Base-by-base conservation (phyloP, 2,888 invertebrate species). In the Polyommatus iphigenia region DNA sequence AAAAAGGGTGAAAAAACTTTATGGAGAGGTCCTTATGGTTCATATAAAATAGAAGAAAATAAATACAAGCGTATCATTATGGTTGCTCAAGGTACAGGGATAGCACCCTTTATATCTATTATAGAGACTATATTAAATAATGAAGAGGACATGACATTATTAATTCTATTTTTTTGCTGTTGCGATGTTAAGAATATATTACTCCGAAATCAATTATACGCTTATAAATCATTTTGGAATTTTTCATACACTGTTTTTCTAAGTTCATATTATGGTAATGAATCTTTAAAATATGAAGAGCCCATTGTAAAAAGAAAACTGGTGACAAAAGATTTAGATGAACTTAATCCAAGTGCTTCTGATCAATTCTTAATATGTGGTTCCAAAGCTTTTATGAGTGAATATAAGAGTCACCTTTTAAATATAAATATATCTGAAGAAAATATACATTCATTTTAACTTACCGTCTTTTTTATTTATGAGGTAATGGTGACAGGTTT, bases 21-120 rank as follows among this genome's bases (percentile, higher is more conserved):
- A 78, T 96, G 97, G 95, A 91, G 97, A 83, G 97, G 97, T 0
- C 97, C 97, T 0, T 96, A 96, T 89, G 97, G 97, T 10, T 88
- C 92, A 76, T 96, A 95, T 86, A 81, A 87, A 57, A 87, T 95
- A 54, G 83, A 85, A 79, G 88, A 87, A 20, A 94, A 95, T 83
- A 85, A 84, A 71, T 92, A 88, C 84, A 88, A 90, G 80, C 87
- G 88, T 84, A 86, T 94, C 62, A 83, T 93, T 36, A 91, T 94
- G 91, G 83, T 94, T 81, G 90, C 96, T 73, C 97, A 97, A 85
- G 97, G 97, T 0, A 96, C 97, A 36, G 97, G 97, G 0, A 95
- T 97, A 80, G 96, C 97, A 24, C 96, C 97, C 41, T 94, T 97
- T 84, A 93, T 95, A 82, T 93, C 95, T 20, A 94, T 97, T 15